Conservation (phyloP, 2,113 vertebrate species). For the Talpa occidentalis region DNA sequence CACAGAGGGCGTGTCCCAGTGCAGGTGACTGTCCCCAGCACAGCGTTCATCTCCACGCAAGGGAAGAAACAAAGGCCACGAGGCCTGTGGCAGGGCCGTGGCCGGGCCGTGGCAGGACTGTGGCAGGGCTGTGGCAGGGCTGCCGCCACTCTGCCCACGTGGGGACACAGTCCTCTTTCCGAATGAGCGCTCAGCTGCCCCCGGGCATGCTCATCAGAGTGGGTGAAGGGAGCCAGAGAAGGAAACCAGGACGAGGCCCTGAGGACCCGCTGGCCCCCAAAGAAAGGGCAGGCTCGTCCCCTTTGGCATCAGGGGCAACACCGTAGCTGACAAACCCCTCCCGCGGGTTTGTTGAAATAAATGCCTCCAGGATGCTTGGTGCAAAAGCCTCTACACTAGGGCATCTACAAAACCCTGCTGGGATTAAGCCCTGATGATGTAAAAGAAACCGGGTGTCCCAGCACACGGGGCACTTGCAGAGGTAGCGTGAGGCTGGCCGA, state of each 20-base stretch:
- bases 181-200: not conserved
- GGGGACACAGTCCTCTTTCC: not conserved
- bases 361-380: not conserved
- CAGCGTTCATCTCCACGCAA: not conserved
- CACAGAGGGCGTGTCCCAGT: not conserved
- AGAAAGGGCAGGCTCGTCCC: not conserved
- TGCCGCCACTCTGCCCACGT: not conserved
- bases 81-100: not conserved
- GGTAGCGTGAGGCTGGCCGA: accelerated
- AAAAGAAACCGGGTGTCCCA: not conserved
- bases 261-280: not conserved
- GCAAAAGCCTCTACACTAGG: not conserved
- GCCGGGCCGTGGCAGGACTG: no score
- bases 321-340: not conserved
- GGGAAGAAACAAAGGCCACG: not conserved
- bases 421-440: not conserved
- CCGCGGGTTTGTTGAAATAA: not conserved
- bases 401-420: not conserved
- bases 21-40: accelerated
- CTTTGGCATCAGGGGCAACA: accelerated
- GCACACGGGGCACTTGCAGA: accelerated
- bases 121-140: not conserved
- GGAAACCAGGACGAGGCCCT: not conserved
- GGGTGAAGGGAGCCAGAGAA: not conserved
- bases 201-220: no score